Percentiles rank a stretch among this genome's conserved stretches.
These are phyloP conservation scores for Notothenia coriiceps DNA, from an alignment of 2,113 vertebrate genomes.

Conservation along the genomic window DNA sequence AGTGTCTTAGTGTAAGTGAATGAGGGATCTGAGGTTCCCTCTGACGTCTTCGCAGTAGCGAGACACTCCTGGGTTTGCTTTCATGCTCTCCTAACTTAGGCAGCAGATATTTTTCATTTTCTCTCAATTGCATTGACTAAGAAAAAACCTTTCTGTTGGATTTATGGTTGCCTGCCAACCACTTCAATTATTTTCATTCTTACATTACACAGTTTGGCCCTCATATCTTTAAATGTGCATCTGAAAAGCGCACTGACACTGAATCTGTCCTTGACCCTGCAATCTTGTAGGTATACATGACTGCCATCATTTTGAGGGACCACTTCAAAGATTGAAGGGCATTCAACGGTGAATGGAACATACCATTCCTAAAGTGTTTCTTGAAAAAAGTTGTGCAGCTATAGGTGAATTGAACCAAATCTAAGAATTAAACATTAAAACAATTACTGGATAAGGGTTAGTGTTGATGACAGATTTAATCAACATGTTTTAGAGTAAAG, in stretches of 20 bases:
- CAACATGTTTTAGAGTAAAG: not conserved
- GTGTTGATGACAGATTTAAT: conserved; percentile 9
- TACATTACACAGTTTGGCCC: not conserved
- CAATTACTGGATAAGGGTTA: not conserved
- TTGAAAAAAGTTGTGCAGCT: not conserved
- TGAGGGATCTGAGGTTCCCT: not conserved
- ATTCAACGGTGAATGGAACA: not conserved
- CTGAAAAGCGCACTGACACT: not conserved
- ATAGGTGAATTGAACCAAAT: not conserved
- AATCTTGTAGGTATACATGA: not conserved
- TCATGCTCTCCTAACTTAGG: not conserved
- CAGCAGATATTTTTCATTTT: not conserved
- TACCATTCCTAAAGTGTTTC: not conserved
- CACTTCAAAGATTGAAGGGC: not conserved
- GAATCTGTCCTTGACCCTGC: not conserved
- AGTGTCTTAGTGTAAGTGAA: not conserved
- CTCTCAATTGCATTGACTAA: not conserved
- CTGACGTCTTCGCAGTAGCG: not conserved
- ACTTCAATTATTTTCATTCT: not conserved
- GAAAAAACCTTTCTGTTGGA: not conserved
- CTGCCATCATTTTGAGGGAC: not conserved
- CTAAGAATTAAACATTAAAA: not conserved
- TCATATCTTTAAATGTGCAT: not conserved
- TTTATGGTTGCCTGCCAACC: not conserved
- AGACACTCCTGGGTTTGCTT: not conserved